phyloP scores from a whole-genome alignment of 2,113 vertebrate species.

The Oryzias celebensis region DNA sequence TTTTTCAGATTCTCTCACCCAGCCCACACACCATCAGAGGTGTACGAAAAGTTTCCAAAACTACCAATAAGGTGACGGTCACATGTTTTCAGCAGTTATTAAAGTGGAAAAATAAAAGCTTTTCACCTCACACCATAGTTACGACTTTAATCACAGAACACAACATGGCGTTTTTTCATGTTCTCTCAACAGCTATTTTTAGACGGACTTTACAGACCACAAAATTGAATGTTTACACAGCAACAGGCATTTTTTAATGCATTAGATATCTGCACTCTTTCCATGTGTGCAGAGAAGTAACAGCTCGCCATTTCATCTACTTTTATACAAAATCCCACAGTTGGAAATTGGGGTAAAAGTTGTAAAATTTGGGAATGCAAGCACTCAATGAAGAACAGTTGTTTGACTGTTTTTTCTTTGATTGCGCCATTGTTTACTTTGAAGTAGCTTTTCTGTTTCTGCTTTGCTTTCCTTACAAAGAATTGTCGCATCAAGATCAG shows the following conservation, averaged over 20 bases:
- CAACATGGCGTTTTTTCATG: conserved; percentile 61
- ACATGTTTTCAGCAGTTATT: conserved; percentile 43
- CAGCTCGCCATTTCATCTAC: conserved; percentile 20
- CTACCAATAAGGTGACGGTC: conserved; percentile 43
- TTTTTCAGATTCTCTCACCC: conserved; percentile 18
- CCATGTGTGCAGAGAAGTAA: conserved; percentile 30
- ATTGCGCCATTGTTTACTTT: no score
- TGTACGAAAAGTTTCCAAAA: conserved; percentile 14
- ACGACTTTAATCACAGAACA: conserved; percentile 62
- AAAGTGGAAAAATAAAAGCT: conserved; percentile 24
- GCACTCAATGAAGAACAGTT: no score
- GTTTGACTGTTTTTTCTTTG: no score
- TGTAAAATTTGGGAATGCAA: no score
- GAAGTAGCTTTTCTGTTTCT: no score
- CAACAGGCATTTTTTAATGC: conserved; percentile 59
- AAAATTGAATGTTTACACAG: conserved; percentile 48
- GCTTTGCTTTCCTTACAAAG: no score
- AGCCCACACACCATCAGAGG: conserved; percentile 12
- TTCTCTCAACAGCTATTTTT: conserved; percentile 63
- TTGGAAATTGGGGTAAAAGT: no score
- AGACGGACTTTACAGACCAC: conserved; percentile 54
- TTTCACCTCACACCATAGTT: conserved; percentile 29
- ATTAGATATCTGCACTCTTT: conserved; percentile 50
- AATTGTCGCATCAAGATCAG: no score
- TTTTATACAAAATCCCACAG: conserved; percentile 3